Evolutionary conservation across 2,888 invertebrate species (phyloP).

Genomic region (Actias luna): DNA sequence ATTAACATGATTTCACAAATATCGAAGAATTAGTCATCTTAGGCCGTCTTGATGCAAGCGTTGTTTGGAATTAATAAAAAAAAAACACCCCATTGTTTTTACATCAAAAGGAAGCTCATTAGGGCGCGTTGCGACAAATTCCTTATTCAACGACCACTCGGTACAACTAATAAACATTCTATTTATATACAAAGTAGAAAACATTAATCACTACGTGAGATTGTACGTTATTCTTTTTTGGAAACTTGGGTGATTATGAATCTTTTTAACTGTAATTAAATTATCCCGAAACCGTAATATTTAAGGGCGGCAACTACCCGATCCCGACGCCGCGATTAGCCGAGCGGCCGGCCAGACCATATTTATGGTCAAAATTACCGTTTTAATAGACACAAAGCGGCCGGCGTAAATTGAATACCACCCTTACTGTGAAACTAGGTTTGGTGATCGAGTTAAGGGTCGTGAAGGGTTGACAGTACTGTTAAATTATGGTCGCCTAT

Average conservation of each 20-base stretch:
- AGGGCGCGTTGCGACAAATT: no score
- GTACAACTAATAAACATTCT: no score
- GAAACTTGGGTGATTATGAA: background rate
- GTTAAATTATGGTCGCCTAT: background rate
- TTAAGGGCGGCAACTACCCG: conserved; percentile 2
- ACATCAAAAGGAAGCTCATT: no score
- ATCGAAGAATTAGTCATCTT: no score
- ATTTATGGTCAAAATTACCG: conserved; percentile 50
- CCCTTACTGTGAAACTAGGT: conserved; percentile 29
- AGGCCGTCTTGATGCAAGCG: no score
- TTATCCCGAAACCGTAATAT: conserved; percentile 7
- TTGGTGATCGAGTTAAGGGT: conserved; percentile 27
- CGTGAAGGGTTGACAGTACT: background rate
- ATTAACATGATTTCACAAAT: no score
- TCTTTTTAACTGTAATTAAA: background rate
- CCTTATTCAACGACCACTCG: no score
- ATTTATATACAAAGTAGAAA: no score
- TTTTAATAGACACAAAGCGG: conserved; percentile 46
- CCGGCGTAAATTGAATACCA: conserved; percentile 42
- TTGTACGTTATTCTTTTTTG: no score
- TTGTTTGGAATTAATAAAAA: no score
- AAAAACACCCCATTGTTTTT: no score
- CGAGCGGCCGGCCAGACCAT: conserved; percentile 31
- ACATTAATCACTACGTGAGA: no score
- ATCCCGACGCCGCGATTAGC: conserved; percentile 10